Evolutionary conservation across 1,140 invertebrate genomes (phyloP), one percentile per base, ranked within the genome.

Genomic region (Diabrotica undecimpunctata): DNA sequence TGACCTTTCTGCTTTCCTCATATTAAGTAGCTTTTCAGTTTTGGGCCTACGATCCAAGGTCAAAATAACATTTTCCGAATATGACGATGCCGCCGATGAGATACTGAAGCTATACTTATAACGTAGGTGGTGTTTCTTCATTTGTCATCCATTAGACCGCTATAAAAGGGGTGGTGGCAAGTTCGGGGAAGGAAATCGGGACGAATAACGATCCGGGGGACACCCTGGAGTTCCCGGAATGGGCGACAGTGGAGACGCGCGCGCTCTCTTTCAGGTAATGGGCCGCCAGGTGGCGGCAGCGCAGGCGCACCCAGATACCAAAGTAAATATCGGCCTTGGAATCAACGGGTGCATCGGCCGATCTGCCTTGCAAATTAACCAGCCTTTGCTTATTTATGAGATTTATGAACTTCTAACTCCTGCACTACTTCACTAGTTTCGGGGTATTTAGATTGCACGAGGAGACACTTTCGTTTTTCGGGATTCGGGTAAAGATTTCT

Each of bases 1-100:
- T 78, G 77, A 78, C 76, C 77, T 78, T 78, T 75, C 77, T 77
- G 72, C 74, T 74, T 75, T 74, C 68, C 75, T 73, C 74, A 77
- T 77, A 77, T 78, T 78, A 77, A 77, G 75, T 71, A 76, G 75
- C 70, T 71, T 57, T 56, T 37, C 54, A 60, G 66, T 68, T 68
- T 65, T 68, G 52, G 53, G 62, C 54, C 58, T 37, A 57, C 35
- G 55, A 52, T 38, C 39, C 54, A 64, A 64, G 66, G 61, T 62
- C 61, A 54, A n/a, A 54, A 54, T 62, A 54, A 62, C 46, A 61
- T 52, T 61, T 55, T 10, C 25, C 50, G 59, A 61, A 50, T 53
- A 51, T 46, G 50, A 61, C 41, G 50, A 61, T n/a, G 41, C 41
- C n/a, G 8, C n/a, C 41, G 41, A 46, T 10, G n/a, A 46, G 41